A percentile compares a stretch with the other conserved stretches of the same genome.
phyloP scores from a whole-genome alignment of 30 jellyfish, hydroid and myxozoan species.

The Catostylus mosaicus region DNA sequence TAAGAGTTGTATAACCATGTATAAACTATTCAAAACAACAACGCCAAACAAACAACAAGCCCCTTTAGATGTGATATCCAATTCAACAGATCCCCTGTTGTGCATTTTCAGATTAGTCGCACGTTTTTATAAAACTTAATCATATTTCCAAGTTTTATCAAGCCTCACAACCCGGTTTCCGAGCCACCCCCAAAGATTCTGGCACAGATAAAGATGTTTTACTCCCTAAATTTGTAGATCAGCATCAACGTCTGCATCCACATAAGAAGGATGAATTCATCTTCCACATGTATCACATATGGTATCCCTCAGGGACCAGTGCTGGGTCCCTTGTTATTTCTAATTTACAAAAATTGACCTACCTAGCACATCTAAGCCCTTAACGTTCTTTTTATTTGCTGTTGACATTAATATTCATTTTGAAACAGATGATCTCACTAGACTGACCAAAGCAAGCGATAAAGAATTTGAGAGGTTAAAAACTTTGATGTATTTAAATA shows the following conservation, averaged over 20 bases:
- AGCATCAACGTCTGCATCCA: constrained; percentile 27
- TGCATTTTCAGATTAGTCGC: constrained; percentile 19
- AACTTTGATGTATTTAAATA: too few species aligned
- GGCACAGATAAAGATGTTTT: constrained; percentile 27
- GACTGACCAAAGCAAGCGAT: too few species aligned
- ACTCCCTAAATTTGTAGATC: constrained; percentile 32
- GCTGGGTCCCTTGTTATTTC: too few species aligned
- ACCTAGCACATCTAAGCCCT: too few species aligned
- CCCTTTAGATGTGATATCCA: constrained; percentile 21
- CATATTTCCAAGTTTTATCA: constrained; percentile 15
- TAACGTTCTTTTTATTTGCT: too few species aligned
- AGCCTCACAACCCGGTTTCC: constrained; percentile 28
- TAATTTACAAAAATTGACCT: too few species aligned
- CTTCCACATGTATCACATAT: too few species aligned
- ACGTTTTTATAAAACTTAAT: constrained; percentile 4
- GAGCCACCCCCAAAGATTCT: neutral
- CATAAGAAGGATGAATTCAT: constrained; percentile 4
- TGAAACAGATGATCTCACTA: too few species aligned
- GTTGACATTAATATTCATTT: too few species aligned
- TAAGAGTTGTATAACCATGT: neutral
- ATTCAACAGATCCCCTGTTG: constrained; percentile 19
- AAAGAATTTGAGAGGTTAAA: too few species aligned
- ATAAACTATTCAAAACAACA: constrained; percentile 9
- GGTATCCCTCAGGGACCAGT: too few species aligned
- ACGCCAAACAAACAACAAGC: constrained; percentile 29